Evolutionary conservation across 2,888 invertebrate genomes (phyloP).

Genomic region (Plagiodera versicolora): DNA sequence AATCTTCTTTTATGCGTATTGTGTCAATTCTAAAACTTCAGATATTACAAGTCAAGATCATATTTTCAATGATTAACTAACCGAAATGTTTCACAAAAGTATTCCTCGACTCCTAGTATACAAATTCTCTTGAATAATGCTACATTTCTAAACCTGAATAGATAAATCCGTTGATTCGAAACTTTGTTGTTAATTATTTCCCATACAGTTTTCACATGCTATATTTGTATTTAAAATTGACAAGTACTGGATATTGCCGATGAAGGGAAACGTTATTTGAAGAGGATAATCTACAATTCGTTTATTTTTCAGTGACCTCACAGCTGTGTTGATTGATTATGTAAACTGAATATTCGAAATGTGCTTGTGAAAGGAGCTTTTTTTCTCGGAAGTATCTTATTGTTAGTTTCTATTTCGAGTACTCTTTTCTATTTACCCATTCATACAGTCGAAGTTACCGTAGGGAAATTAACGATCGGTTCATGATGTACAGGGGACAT

Average conservation of each 20-base stretch:
- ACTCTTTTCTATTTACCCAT: not conserved
- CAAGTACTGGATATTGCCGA: not conserved
- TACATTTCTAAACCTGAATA: no score
- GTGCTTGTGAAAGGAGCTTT: not conserved
- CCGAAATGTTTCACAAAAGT: no score
- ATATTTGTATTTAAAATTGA: not conserved
- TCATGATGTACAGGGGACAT: not conserved
- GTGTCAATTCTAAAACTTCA: no score
- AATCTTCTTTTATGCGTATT: no score
- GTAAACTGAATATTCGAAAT: not conserved
- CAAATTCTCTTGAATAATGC: no score
- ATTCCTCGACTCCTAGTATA: no score
- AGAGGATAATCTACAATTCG: not conserved
- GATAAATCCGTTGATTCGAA: no score
- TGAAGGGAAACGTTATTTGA: not conserved
- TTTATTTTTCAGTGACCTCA: not conserved
- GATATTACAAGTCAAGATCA: no score
- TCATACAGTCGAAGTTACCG: not conserved
- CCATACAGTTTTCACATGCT: no score
- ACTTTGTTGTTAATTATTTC: no score
- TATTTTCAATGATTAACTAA: no score
- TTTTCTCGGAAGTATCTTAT: not conserved
- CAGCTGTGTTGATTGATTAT: slow-evolving; percentile 1
- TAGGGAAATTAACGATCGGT: not conserved
- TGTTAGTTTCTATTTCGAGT: not conserved